Base-by-base conservation (phyloP, 2,888 invertebrate genomes). In the Pollenia labialis region DNA sequence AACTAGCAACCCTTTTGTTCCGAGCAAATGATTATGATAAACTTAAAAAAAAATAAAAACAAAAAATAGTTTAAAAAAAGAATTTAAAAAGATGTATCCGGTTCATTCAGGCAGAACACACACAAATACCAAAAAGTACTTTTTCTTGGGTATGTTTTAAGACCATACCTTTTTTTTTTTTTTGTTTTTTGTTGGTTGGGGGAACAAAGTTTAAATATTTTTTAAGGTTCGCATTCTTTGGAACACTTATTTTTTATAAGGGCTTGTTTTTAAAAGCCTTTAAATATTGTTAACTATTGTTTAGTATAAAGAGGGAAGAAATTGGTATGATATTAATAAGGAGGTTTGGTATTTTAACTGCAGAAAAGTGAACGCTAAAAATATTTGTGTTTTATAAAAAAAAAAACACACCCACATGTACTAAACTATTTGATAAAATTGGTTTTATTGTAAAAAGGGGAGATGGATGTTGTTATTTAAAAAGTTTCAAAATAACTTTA, bases 21-120 rank as follows among this genome's bases (percentile, higher is more conserved):
- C 82, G 64, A 85, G 74, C 88, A 87, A 88, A 82, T 88, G 84
- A 74, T 71, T 85, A 14, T 75, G 50, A 81, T 72, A 52, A 77
- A 75, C 64, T 6, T 48, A 32, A 1, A 32, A 56, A 56, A 50
- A 72, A 18, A 16, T 42, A 16, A 60, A 60, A 50, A 23, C 12
- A 32, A 72, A 66, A 76, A 60, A 10, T 18, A 1, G 7, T 23
- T 32, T 75, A 50, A 48, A 23, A 69, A 64, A 48, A 60, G 9
- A 54, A 42, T 64, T 48, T 32, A 81, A 88, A 85, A 85, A 80
- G 88, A 54, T 82, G 81, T 85, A 85, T 89, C 89, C 89, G 89
- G 85, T 87, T 75, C 69, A 85, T 88, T 86, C 87, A 89, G 81
- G 60, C 80, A 76, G 62, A 81, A 64, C 69, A 76, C 72, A 76